A percentile compares a stretch with the other conserved stretches of the same genome.
Conservation (phyloP, 2,888 invertebrate genomes). For the Spisula solida region DNA sequence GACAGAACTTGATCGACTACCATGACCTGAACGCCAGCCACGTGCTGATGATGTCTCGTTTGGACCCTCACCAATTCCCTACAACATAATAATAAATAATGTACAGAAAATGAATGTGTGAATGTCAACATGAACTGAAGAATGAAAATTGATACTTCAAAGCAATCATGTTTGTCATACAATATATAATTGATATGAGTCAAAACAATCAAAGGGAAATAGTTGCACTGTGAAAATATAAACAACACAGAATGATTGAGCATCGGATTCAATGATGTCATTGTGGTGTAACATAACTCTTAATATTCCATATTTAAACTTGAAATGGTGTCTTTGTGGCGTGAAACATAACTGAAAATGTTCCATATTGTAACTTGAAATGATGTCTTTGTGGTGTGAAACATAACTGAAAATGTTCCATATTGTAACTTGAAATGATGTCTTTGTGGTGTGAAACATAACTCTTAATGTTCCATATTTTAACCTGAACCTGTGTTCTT, state of each 20-base stretch:
- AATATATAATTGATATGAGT: not conserved
- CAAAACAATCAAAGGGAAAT: not conserved
- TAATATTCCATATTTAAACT: too few relatives aligned
- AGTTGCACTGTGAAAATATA: not conserved
- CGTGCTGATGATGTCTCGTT: constrained; percentile 83
- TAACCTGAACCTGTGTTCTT: too few relatives aligned
- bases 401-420: too few relatives aligned
- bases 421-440: too few relatives aligned
- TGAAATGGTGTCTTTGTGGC: too few relatives aligned
- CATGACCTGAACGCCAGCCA: constrained; percentile 83
- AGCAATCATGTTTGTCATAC: not conserved
- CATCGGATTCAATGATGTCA: too few relatives aligned
- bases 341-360: too few relatives aligned
- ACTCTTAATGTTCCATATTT: too few relatives aligned
- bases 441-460: too few relatives aligned
- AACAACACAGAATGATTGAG: not conserved
- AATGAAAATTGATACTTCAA: not conserved
- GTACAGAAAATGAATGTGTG: not conserved
- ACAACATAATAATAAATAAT: constrained; percentile 14
- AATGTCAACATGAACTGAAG: not conserved
- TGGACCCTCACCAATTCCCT: constrained; percentile 84
- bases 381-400: too few relatives aligned
- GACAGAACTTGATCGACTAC: constrained; percentile 82
- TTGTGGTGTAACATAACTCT: too few relatives aligned
- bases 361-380: too few relatives aligned